These are phyloP conservation scores for Cyphomyrus discorhynchus DNA, from an alignment of 2,113 vertebrate species.

Conservation along the genomic window DNA sequence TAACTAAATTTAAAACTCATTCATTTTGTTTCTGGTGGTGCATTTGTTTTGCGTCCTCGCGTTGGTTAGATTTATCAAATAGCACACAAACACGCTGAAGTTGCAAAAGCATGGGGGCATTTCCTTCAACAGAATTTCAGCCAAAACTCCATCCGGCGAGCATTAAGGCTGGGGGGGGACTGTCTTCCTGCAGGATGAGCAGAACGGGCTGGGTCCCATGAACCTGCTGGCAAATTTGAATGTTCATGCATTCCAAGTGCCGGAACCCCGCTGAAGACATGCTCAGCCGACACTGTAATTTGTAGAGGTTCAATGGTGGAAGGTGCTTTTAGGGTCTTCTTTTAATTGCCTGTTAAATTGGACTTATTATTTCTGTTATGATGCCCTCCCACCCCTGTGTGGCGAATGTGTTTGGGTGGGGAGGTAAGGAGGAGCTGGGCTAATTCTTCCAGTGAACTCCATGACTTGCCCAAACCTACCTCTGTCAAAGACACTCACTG, in stretches of 20 bases:
- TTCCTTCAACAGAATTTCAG: conserved; percentile 19
- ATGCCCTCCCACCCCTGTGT: conserved; percentile 8
- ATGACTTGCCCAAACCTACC: conserved; percentile 16
- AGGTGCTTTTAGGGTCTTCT: conserved; percentile 46
- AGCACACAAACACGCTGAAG: background rate
- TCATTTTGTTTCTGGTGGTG: background rate
- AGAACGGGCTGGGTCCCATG: conserved; percentile 8
- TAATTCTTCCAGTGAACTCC: conserved; percentile 11
- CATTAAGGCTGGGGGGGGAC: background rate
- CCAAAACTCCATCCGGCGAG: background rate
- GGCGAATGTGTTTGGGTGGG: conserved; percentile 11
- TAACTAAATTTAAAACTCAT: background rate
- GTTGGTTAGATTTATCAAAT: background rate
- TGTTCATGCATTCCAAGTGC: conserved; percentile 33
- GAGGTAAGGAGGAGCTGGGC: conserved; percentile 23
- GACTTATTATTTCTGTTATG: conserved; percentile 47
- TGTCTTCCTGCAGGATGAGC: background rate
- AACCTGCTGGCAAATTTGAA: conserved; percentile 36
- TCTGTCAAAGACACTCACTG: background rate
- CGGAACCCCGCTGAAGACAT: conserved; percentile 18
- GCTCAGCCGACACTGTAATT: conserved; percentile 35
- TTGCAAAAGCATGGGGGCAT: conserved; percentile 8
- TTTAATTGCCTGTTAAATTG: conserved; percentile 57
- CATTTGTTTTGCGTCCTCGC: background rate
- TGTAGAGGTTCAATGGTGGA: conserved; percentile 38